These are phyloP conservation scores for Petroica traversi DNA, from an alignment of 2,113 vertebrate genomes.

Conservation along the genomic window DNA sequence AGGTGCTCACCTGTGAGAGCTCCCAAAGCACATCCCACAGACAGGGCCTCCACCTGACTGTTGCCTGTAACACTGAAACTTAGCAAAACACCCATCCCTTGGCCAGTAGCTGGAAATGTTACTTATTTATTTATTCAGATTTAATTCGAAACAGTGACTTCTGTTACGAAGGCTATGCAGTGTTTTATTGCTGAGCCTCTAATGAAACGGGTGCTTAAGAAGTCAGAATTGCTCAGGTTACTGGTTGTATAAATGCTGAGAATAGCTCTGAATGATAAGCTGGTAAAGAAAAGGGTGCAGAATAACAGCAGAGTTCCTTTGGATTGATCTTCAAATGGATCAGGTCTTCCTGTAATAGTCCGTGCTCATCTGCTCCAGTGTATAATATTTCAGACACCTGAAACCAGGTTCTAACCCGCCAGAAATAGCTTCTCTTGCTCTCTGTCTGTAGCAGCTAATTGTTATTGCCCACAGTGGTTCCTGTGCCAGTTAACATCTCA, in stretches of 20 bases:
- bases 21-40: neutral
- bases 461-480: neutral
- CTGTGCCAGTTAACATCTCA: neutral
- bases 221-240: conserved; percentile 37
- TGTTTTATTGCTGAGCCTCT: neutral
- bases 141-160: conserved; percentile 7
- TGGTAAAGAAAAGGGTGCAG: conserved; percentile 21
- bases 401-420: neutral
- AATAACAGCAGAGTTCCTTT: conserved; percentile 32
- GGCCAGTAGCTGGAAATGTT: neutral
- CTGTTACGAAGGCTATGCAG: neutral
- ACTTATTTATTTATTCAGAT: neutral
- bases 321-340: conserved; percentile 4
- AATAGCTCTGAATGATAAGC: neutral
- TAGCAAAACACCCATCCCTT: neutral
- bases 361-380: neutral
- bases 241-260: neutral
- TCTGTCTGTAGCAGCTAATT: conserved; percentile 25
- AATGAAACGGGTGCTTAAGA: conserved; percentile 43
- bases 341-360: conserved; percentile 23
- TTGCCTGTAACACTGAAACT: neutral
- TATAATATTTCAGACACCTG: conserved; percentile 32
- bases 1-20: neutral
- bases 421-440: conserved; percentile 18
- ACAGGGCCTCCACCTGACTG: neutral